Conservation (phyloP, 2,113 vertebrate species). For the Pachypanchax playfairii region DNA sequence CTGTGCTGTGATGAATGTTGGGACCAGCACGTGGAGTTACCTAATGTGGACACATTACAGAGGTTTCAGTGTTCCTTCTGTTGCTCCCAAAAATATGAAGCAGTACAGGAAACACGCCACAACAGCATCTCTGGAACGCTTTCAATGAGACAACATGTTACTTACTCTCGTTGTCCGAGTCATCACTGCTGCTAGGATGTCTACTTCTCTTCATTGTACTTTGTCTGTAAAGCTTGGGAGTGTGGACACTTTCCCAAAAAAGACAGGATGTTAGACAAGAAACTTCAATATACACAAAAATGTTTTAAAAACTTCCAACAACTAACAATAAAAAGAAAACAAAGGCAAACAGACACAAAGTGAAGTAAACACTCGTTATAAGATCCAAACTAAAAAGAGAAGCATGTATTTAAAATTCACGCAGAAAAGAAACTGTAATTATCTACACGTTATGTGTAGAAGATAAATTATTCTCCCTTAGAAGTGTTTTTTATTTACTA, state of each 20-base stretch:
- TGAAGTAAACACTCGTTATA: no score
- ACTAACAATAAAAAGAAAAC: background rate
- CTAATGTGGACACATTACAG: slow-evolving; percentile 73
- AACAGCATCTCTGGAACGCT: no score
- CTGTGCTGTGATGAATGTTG: slow-evolving; percentile 88
- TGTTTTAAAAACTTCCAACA: no score
- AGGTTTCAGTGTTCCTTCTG: background rate
- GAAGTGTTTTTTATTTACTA: no score
- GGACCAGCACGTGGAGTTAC: slow-evolving; percentile 94
- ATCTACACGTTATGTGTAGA: no score
- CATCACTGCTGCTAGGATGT: slow-evolving; percentile 94
- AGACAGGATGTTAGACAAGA: background rate
- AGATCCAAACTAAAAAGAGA: no score
- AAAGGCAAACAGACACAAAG: background rate
- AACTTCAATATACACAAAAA: slow-evolving; percentile 1
- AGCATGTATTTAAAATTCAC: no score
- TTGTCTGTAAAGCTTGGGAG: slow-evolving; percentile 42
- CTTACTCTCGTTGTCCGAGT: slow-evolving; percentile 98
- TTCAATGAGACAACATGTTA: slow-evolving; percentile 25
- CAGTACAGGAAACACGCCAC: no score
- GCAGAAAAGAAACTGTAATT: no score
- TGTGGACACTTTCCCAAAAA: slow-evolving; percentile 27
- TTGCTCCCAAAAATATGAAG: background rate
- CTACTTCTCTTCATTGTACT: slow-evolving; percentile 92
- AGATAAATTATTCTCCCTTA: no score